Percentiles rank a stretch among this genome's conserved stretches.
phyloP scores from a whole-genome alignment of 2,797 vertebrate genomes.

The Acridotheres tristis region DNA sequence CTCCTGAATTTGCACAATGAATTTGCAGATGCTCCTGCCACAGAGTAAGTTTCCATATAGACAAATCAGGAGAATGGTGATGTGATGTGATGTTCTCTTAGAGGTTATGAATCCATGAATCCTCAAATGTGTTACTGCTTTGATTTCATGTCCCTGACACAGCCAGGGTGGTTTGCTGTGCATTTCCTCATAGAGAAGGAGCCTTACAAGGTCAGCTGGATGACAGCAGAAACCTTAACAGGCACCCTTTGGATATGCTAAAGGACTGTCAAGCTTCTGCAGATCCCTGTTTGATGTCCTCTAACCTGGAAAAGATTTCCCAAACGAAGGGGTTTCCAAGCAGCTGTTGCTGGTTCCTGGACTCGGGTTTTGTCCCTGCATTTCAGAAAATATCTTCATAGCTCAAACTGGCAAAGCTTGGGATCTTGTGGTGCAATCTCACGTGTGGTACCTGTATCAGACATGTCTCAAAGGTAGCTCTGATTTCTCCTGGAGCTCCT shows the following conservation, averaged over 20 bases:
- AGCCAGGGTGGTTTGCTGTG: background rate
- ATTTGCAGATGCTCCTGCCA: background rate
- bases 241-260: background rate
- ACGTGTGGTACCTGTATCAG: background rate
- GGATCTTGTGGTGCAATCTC: background rate
- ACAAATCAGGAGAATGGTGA: background rate
- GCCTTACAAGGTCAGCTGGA: background rate
- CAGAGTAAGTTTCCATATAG: background rate
- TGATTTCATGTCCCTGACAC: background rate
- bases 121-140: background rate
- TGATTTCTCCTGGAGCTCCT: background rate
- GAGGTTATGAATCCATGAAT: background rate
- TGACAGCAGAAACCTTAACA: background rate
- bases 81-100: background rate
- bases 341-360: background rate
- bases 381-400: background rate
- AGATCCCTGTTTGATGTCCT: background rate
- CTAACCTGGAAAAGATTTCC: background rate
- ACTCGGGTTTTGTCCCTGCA: background rate
- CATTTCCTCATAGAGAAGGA: background rate
- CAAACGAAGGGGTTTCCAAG: background rate
- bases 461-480: background rate
- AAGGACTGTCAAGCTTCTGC: background rate
- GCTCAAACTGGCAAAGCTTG: background rate
- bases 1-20: background rate